Evolutionary conservation across 2,797 vertebrate species (phyloP).

Genomic region (Lateolabrax maculatus): DNA sequence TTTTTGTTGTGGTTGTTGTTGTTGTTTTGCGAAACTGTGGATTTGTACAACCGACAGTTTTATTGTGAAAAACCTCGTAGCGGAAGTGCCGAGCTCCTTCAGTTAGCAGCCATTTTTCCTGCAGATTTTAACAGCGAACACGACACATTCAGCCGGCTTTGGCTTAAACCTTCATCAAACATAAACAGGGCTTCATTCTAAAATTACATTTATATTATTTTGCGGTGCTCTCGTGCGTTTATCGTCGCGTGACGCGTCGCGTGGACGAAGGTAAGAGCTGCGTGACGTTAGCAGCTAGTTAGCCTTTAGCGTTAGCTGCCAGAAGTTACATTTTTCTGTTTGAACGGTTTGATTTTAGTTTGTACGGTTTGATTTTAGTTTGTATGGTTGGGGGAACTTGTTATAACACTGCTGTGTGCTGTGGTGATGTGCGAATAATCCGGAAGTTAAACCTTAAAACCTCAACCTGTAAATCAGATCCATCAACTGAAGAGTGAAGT

Average conservation of each 20-base stretch:
- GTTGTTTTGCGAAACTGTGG: no score
- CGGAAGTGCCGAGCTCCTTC: neutral
- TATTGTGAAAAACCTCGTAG: no score
- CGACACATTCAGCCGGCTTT: no score
- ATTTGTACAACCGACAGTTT: no score
- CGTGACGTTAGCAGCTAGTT: slow-evolving; percentile 14
- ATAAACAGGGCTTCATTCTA: neutral
- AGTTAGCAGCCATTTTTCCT: neutral
- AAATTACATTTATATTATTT: neutral
- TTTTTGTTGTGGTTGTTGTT: no score
- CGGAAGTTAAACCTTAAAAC: no score
- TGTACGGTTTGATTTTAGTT: no score
- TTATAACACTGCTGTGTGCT: neutral
- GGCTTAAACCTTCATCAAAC: neutral
- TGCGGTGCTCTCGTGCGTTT: slow-evolving; percentile 35
- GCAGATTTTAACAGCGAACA: neutral
- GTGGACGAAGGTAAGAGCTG: slow-evolving; percentile 55
- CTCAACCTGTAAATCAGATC: no score
- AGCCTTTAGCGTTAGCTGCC: neutral
- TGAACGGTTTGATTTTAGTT: neutral
- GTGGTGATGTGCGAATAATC: neutral
- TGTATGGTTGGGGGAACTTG: no score
- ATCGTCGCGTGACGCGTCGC: slow-evolving; percentile 2
- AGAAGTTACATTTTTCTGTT: neutral
- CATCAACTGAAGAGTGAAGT: no score